Evolutionary conservation across 2,888 invertebrate genomes (phyloP), one percentile per base, ranked within the genome.

Genomic region (Latrodectus hesperus): DNA sequence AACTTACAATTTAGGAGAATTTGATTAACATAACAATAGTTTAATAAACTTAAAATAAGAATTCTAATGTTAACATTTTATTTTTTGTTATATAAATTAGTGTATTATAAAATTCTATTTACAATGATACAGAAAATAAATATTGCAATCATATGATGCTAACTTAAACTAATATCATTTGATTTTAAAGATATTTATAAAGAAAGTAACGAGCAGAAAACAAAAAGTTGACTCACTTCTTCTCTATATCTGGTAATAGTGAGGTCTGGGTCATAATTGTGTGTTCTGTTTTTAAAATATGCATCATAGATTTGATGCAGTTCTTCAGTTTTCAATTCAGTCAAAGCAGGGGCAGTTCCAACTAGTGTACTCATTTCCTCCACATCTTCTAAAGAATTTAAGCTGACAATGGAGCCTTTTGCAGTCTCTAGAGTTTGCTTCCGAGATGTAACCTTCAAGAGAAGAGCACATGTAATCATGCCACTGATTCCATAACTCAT

Each of bases 321-420:
- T 49, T 12, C 51, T 70, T 86, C 85, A n/a, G 49, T n/a, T 6
- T 75, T 17, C 14, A 88, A 79, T 0, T 88, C 88, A 38, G 72
- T 68, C 17, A 84, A 5, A 14, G 12, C 67, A 26, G 72, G 26
- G 8, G 51, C 4, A 2, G 5, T 38, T 16, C 55, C 84, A 17
- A 14, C n/a, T 9, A 64, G 38, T 9, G 80, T 68, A 68, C 72
- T 83, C 4, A 51, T 9, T n/a, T 83, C 80, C 0, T 89, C 89
- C 26, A 87, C 76, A 75, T 86, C 83, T 38, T 87, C 75, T 38
- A 89, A 60, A 14, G 77, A 73, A 72, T 74, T 75, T 49, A 84
- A 26, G 22, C 80, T 81, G n/a, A 67, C 9, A 12, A 53, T 64
- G 16, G 84, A 80, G 16, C 60, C 49, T n/a, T 2, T 16, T 2